Evolutionary conservation across 2,888 invertebrate species (phyloP).

Genomic region (Eupithecia subumbrata): DNA sequence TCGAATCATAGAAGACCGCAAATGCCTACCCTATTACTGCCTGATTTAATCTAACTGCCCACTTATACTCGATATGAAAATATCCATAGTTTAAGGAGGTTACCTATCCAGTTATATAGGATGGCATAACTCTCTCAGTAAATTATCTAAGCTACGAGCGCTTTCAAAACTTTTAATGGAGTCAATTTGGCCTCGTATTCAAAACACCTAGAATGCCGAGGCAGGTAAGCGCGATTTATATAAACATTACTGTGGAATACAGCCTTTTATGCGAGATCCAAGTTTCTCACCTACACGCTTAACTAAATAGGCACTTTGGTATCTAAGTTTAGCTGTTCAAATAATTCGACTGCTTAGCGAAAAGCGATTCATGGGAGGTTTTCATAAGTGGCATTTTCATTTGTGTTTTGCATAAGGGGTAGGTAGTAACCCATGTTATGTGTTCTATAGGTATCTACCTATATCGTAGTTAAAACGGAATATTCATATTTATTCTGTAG

Average conservation of each 20-base stretch:
- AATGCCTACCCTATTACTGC: background rate
- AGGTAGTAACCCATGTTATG: background rate
- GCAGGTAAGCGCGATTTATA: conserved; percentile 72
- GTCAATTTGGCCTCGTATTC: conserved; percentile 81
- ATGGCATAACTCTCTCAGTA: conserved; percentile 77
- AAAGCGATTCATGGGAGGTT: background rate
- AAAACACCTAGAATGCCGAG: conserved; percentile 71
- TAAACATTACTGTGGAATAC: conserved; percentile 66
- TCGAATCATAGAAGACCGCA: background rate
- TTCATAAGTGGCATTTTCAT: background rate
- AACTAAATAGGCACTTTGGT: conserved; percentile 25
- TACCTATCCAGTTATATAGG: conserved; percentile 56
- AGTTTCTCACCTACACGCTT: conserved; percentile 41
- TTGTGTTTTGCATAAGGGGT: background rate
- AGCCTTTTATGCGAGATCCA: conserved; percentile 56
- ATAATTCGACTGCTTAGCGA: background rate
- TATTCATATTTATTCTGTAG: background rate
- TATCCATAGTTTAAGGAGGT: background rate
- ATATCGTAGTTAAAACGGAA: background rate
- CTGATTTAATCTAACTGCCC: background rate
- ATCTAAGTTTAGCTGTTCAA: conserved; percentile 42
- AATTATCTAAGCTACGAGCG: conserved; percentile 81
- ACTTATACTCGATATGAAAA: background rate
- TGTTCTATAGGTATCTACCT: background rate
- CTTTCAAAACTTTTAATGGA: conserved; percentile 83